Conservation (phyloP, 1,140 invertebrate genomes). For the Brachionus sp. region DNA sequence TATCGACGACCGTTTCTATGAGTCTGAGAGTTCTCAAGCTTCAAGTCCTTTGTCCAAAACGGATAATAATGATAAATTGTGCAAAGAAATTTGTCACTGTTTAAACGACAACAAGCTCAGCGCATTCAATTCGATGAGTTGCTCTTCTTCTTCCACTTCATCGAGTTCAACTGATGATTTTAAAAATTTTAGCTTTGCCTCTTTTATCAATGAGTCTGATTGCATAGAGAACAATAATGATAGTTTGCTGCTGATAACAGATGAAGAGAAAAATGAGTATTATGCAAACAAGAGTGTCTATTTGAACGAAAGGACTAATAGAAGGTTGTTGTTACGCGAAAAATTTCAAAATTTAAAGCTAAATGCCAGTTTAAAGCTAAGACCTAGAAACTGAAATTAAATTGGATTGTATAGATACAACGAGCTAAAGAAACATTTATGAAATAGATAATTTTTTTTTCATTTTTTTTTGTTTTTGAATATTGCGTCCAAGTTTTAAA, state of each 20-base stretch:
- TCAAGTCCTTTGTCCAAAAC: neutral
- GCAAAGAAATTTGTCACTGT: neutral
- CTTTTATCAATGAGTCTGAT: neutral
- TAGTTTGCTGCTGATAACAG: neutral
- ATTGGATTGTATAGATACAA: neutral
- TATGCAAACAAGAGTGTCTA: slow-evolving; percentile 13
- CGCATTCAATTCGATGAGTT: neutral
- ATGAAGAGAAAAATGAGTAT: slow-evolving; percentile 32
- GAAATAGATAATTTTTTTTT: neutral
- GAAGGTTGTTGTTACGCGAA: neutral
- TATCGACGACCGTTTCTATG: neutral
- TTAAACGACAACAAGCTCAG: neutral
- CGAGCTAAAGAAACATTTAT: neutral
- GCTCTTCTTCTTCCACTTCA: neutral
- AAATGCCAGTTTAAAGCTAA: slow-evolving; percentile 12
- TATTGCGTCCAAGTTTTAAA: neutral
- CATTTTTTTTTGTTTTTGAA: neutral
- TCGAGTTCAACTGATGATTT: neutral
- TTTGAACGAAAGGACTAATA: slow-evolving; percentile 3
- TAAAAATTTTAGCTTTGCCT: neutral
- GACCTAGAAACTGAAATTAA: neutral
- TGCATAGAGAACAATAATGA: neutral
- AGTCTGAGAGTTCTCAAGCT: neutral
- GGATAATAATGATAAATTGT: neutral
- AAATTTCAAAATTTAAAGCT: slow-evolving; percentile 28